A percentile compares a stretch with the other conserved stretches of the same genome.
These are phyloP conservation scores for Centropyge bicolor DNA, from an alignment of 2,797 vertebrate species.

Conservation along the genomic window DNA sequence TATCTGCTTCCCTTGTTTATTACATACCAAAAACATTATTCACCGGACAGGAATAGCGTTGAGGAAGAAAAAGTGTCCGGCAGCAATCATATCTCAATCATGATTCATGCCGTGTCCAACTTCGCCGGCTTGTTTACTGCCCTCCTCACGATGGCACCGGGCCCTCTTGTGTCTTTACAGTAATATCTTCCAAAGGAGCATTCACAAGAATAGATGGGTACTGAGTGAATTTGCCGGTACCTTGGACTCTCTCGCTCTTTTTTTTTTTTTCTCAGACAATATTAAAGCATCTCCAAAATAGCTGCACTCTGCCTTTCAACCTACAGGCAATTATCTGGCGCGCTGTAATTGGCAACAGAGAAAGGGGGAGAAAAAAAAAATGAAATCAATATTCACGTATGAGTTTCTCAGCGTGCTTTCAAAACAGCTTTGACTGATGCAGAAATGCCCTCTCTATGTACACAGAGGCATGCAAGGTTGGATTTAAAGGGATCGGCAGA, in stretches of 20 bases:
- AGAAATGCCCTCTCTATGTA: constrained; percentile 49
- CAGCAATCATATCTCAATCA: constrained; percentile 64
- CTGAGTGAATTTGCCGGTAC: constrained; percentile 38
- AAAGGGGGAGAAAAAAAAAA: constrained; percentile 52
- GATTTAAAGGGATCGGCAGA: constrained; percentile 45
- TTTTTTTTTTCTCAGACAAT: constrained; percentile 38
- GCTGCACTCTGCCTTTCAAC: constrained; percentile 65
- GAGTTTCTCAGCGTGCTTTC: constrained; percentile 65
- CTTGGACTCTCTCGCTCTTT: constrained; percentile 25
- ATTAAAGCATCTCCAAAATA: constrained; percentile 70
- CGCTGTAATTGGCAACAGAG: constrained; percentile 73
- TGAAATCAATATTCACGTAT: constrained; percentile 79
- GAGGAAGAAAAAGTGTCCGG: constrained; percentile 59
- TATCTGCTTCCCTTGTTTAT: constrained; percentile 50
- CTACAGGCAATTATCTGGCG: constrained; percentile 70
- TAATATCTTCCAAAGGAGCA: constrained; percentile 70
- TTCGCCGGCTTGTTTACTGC: constrained; percentile 72
- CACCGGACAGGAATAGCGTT: constrained; percentile 49
- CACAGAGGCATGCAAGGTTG: constrained; percentile 45
- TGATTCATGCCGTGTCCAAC: constrained; percentile 74
- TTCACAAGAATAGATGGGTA: constrained; percentile 52
- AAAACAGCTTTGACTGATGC: constrained; percentile 57
- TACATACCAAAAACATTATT: constrained; percentile 64
- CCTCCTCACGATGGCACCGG: constrained; percentile 52
- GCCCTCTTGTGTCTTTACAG: constrained; percentile 58